phyloP scores from a whole-genome alignment of 1,140 invertebrate species.

The Uloborus diversus region DNA sequence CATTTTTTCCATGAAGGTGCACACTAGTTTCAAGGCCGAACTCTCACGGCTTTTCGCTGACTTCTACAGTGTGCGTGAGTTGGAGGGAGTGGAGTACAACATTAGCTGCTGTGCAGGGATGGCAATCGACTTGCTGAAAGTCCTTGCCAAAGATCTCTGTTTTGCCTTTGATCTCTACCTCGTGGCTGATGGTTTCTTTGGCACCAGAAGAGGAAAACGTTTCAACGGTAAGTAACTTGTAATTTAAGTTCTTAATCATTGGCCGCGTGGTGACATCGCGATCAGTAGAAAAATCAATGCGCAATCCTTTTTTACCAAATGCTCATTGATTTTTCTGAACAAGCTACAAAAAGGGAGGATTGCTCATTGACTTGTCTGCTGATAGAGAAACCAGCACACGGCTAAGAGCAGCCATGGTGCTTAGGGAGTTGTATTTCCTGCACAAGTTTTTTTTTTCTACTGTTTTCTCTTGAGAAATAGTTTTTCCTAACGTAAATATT shows the following conservation, averaged over 20 bases:
- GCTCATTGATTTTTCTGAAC: no score
- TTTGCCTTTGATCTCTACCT: constrained; percentile 90
- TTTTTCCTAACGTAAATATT: no score
- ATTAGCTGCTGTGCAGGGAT: constrained; percentile 88
- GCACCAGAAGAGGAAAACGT: constrained; percentile 64
- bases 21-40: constrained; percentile 60
- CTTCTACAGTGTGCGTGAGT: constrained; percentile 51
- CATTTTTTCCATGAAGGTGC: constrained; percentile 13
- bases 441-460: no score
- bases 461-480: no score
- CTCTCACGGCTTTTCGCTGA: constrained; percentile 62
- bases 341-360: no score
- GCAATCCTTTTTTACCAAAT: no score
- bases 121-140: constrained; percentile 86
- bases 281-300: no score
- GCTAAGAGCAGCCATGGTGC: no score
- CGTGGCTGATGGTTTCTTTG: constrained; percentile 82
- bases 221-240: constrained; percentile 72
- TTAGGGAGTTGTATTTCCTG: no score
- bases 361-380: no score
- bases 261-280: no score
- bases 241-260: not conserved
- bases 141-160: constrained; percentile 83
- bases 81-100: constrained; percentile 64
- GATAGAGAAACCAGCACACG: no score